phyloP scores from a whole-genome alignment of 2,113 vertebrate species.

The Electrona antarctica region DNA sequence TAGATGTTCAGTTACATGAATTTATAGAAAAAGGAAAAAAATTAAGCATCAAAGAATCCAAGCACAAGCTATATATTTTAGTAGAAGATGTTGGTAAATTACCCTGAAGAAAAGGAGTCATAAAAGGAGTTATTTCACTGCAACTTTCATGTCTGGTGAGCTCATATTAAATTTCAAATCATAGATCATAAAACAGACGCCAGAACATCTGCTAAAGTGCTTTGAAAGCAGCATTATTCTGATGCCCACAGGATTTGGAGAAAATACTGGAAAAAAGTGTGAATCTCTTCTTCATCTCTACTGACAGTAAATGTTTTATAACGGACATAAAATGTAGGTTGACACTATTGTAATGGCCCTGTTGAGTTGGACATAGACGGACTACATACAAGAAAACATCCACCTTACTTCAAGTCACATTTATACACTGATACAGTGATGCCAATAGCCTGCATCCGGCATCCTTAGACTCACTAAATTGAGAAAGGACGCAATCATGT shows the following conservation, averaged over 20 bases:
- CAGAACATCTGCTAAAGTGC: slow-evolving; percentile 76
- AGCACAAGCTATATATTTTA: slow-evolving; percentile 15
- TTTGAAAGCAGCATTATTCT: slow-evolving; percentile 60
- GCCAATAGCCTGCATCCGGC: too few relatives aligned
- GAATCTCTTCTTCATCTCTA: slow-evolving; percentile 52
- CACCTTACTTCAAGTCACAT: too few relatives aligned
- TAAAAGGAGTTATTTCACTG: slow-evolving; percentile 59
- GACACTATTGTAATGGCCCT: too few relatives aligned
- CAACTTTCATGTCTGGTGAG: slow-evolving; percentile 60
- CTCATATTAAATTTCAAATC: slow-evolving; percentile 71
- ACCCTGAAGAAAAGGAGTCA: slow-evolving; percentile 56
- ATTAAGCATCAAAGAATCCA: slow-evolving; percentile 43
- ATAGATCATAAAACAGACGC: slow-evolving; percentile 75
- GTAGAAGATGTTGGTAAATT: slow-evolving; percentile 53
- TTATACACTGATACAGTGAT: too few relatives aligned
- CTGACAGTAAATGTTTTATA: slow-evolving; percentile 33
- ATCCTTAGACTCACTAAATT: too few relatives aligned
- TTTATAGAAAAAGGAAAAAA: too few relatives aligned
- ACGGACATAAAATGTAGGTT: slow-evolving; percentile 33
- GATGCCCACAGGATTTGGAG: slow-evolving; percentile 49
- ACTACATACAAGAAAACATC: too few relatives aligned
- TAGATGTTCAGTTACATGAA: too few relatives aligned
- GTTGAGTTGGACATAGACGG: too few relatives aligned
- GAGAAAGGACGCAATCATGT: too few relatives aligned
- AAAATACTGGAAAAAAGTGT: slow-evolving; percentile 60